Conservation (phyloP, 2,797 vertebrate genomes). For the Ctenopoma multispine region DNA sequence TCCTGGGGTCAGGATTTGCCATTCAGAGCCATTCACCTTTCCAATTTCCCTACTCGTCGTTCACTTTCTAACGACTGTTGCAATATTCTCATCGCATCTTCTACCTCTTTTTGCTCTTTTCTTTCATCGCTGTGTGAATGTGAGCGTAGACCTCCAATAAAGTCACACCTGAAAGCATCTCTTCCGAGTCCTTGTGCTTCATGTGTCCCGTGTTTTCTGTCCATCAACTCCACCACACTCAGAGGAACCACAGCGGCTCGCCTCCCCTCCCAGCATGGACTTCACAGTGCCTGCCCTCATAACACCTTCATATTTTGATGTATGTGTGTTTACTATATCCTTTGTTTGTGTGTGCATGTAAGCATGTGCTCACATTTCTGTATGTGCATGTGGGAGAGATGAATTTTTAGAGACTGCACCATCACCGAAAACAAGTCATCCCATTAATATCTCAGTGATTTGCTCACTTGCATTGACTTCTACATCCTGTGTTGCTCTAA, state of each 20-base stretch:
- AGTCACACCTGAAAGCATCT: slow-evolving; percentile 88
- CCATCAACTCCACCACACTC: slow-evolving; percentile 82
- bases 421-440: slow-evolving; percentile 35
- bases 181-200: slow-evolving; percentile 87
- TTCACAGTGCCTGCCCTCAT: slow-evolving; percentile 69
- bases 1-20: slow-evolving; percentile 63
- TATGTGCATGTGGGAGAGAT: slow-evolving; percentile 50
- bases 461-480: slow-evolving; percentile 3
- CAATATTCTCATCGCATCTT: slow-evolving; percentile 73
- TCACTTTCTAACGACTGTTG: slow-evolving; percentile 62
- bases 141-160: slow-evolving; percentile 83
- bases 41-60: slow-evolving; percentile 25
- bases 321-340: slow-evolving; percentile 39
- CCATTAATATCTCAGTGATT: slow-evolving; percentile 12
- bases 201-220: slow-evolving; percentile 88
- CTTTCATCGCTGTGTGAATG: slow-evolving; percentile 82
- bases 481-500: slow-evolving; percentile 7
- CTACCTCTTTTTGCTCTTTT: slow-evolving; percentile 67
- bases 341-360: slow-evolving; percentile 59
- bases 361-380: slow-evolving; percentile 61
- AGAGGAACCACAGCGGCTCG: slow-evolving; percentile 62
- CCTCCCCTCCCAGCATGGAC: slow-evolving; percentile 73
- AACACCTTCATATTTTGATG: slow-evolving; percentile 47
- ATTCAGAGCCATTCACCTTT: slow-evolving; percentile 26
- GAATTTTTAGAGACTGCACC: slow-evolving; percentile 25